Evolutionary conservation across 2,888 invertebrate genomes (phyloP).

Genomic region (Dryadula phaetusa): DNA sequence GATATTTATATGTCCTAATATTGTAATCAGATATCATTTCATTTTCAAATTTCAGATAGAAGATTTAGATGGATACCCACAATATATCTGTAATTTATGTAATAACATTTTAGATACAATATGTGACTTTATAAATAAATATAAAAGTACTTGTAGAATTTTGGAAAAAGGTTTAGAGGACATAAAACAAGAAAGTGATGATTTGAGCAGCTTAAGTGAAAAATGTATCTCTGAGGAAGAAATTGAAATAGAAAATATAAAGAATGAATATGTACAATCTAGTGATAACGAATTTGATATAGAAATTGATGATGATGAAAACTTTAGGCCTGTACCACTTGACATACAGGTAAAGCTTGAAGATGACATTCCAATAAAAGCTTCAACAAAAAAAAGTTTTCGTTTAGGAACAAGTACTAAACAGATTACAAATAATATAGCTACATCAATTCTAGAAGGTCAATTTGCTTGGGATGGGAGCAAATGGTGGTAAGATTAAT

Average conservation of each 20-base stretch:
- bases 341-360: constrained; percentile 43
- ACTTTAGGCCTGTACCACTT: constrained; percentile 28
- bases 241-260: constrained; percentile 54
- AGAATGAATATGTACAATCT: constrained; percentile 51
- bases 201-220: constrained; percentile 46
- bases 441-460: constrained; percentile 73
- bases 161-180: constrained; percentile 57
- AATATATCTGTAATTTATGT: constrained; percentile 66
- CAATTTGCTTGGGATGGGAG: constrained; percentile 72
- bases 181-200: constrained; percentile 59
- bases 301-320: constrained; percentile 31
- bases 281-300: constrained; percentile 43
- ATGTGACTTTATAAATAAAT: constrained; percentile 65
- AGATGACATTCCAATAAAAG: constrained; percentile 30
- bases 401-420: constrained; percentile 44
- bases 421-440: constrained; percentile 59
- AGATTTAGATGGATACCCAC: constrained; percentile 70
- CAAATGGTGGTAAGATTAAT: constrained; percentile 72
- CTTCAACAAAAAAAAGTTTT: constrained; percentile 42
- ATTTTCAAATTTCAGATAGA: constrained; percentile 61
- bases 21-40: background rate
- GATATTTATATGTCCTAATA: background rate
- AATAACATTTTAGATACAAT: constrained; percentile 59
- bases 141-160: constrained; percentile 60
- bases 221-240: constrained; percentile 48